Percentiles rank a stretch among this genome's conserved stretches.
These are phyloP conservation scores for Lasioglossum calceatum DNA, from an alignment of 2,888 invertebrate species.

Conservation along the genomic window DNA sequence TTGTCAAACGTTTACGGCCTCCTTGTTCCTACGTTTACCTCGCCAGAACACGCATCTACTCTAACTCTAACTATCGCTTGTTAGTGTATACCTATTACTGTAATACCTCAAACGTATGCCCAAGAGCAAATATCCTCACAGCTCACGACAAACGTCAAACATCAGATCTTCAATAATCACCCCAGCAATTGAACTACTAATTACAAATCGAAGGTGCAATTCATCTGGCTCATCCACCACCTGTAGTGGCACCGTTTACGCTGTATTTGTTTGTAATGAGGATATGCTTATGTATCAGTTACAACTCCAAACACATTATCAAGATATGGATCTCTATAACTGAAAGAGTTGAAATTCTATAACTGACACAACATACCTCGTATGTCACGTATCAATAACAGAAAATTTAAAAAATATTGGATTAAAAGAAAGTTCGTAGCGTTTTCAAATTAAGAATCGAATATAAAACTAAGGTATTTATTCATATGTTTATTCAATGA, in stretches of 20 bases:
- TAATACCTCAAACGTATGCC: slow-evolving; percentile 6
- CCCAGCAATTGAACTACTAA: slow-evolving; percentile 1
- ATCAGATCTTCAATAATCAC: neutral
- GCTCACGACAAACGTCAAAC: neutral
- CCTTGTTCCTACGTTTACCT: too few species aligned
- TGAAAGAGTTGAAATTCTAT: too few species aligned
- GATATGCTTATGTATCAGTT: neutral
- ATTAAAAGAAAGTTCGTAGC: too few species aligned
- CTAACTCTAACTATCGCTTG: neutral
- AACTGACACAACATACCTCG: neutral
- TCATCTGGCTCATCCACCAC: neutral
- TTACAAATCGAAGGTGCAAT: slow-evolving; percentile 1
- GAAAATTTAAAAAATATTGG: neutral
- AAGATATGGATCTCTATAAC: too few species aligned
- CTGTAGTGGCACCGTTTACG: neutral
- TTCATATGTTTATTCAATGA: too few species aligned
- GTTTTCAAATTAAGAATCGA: too few species aligned
- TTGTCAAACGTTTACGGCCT: neutral
- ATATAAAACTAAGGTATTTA: too few species aligned
- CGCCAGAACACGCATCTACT: neutral
- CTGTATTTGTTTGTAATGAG: neutral
- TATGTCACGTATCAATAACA: neutral
- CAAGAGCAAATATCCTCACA: slow-evolving; percentile 2
- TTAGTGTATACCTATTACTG: neutral
- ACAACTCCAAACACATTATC: neutral